These are phyloP conservation scores for Harpagus bidentatus DNA, from an alignment of 2,113 vertebrate genomes.

Conservation along the genomic window DNA sequence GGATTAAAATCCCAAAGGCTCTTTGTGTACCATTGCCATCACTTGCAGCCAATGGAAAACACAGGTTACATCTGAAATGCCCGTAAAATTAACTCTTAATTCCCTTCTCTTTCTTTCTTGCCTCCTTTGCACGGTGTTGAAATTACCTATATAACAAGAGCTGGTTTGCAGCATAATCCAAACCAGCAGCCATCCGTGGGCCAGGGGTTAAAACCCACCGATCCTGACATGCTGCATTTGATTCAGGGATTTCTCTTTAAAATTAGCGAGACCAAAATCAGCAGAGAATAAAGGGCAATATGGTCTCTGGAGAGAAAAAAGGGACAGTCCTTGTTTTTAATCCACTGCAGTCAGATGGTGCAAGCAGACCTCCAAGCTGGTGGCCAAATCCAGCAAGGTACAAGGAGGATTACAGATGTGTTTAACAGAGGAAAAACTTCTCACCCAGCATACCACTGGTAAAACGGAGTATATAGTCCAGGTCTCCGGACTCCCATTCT, in stretches of 20 bases:
- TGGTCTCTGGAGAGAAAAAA: not conserved
- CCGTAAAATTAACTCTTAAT: not conserved
- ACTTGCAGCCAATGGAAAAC: not conserved
- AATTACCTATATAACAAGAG: not conserved
- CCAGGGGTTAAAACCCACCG: not conserved
- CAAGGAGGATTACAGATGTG: not conserved
- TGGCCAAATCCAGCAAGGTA: not conserved
- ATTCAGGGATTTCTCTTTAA: not conserved
- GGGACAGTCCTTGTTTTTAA: not conserved
- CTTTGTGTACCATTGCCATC: not conserved
- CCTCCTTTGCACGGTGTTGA: fast-evolving
- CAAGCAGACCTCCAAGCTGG: not conserved
- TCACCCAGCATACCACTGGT: not conserved
- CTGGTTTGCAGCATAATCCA: not conserved
- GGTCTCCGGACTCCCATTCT: not conserved
- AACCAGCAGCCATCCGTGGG: not conserved
- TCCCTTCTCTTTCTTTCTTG: not conserved
- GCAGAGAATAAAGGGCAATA: not conserved
- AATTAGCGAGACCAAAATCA: not conserved
- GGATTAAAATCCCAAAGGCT: not conserved
- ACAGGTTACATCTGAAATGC: not conserved
- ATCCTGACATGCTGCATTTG: not conserved
- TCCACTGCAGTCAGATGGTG: not conserved
- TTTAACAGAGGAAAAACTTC: not conserved
- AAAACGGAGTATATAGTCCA: not conserved